Conservation (phyloP, 2,113 vertebrate species). For the Ammodytes dubius region DNA sequence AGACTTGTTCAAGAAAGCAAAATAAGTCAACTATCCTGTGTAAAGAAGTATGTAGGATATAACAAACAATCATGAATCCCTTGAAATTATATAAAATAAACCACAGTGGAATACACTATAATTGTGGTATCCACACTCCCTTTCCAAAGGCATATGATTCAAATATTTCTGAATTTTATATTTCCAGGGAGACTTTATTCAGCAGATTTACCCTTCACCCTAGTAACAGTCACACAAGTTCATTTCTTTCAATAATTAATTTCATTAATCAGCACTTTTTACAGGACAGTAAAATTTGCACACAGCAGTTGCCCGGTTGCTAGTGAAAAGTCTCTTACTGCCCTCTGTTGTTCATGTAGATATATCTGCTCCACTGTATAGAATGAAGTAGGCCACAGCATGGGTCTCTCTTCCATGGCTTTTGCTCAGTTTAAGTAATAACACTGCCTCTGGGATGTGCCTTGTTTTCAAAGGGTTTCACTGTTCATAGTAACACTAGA, state of each 20-base stretch:
- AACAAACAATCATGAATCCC: background rate
- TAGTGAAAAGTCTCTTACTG: slow-evolving; percentile 23
- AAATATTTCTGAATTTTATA: background rate
- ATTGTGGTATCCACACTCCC: background rate
- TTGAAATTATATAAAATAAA: background rate
- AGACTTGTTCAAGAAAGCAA: background rate
- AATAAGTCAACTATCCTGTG: background rate
- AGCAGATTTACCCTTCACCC: background rate
- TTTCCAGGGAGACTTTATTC: background rate
- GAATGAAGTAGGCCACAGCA: background rate
- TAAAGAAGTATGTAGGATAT: background rate
- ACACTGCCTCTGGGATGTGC: slow-evolving; percentile 19
- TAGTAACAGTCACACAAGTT: background rate
- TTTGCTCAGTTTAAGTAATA: slow-evolving; percentile 19
- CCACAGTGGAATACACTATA: background rate
- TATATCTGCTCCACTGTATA: background rate
- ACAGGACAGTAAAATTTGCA: too few relatives aligned
- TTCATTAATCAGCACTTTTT: background rate
- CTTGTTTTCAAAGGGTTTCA: slow-evolving; percentile 37
- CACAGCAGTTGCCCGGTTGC: background rate
- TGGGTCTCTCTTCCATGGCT: background rate
- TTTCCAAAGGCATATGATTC: background rate
- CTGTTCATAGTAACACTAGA: slow-evolving; percentile 24
- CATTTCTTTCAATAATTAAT: background rate
- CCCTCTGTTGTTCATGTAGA: slow-evolving; percentile 44